Base-by-base conservation (phyloP, 2,113 vertebrate species). In the Myotis yumanensis region DNA sequence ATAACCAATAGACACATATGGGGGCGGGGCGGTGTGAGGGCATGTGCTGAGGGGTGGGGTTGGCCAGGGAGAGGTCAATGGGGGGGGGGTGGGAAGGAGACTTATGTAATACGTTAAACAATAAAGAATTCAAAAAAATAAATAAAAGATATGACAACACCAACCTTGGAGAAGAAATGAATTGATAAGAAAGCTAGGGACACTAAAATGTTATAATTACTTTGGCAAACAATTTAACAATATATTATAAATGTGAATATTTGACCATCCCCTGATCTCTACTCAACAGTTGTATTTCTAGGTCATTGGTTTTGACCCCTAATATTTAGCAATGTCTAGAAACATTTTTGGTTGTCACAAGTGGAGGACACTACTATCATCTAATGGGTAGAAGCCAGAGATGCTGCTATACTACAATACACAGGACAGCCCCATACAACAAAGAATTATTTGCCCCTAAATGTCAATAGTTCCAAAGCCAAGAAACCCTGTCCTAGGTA, bases 111-210 rank as follows among this genome's bases (percentile, higher is more conserved):
- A 59, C 9, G 4, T 59, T 59, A 59, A 59, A 59, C 57, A 59
- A 59, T 59, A 59, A 59, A 59, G 57, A 59, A 59, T 59, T 59
- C 10, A 59, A 59, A 59, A 59, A 59, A 57, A 51, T 37, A 79
- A 97, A 88, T 64, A 51, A 79, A 97, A 88, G 59, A 91, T 62
- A 23, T 82, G 62, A 82, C 20, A 54, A 52, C 32, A 73, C 16
- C 48, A 85, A 93, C 37, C 90, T 15, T 76, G 54, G 54, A 73
- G 30, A 86, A 30, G 54, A 94, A 93, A 52, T 40, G 11, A 94
- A 46, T n/a, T 40, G 73, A 23, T 6, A 30, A 62, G 32, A 86
- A 86, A 43, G 30, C 7, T 23, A 25, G 28, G 3, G 35, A 37
- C 52, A 59, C 3, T 71, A 57, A 77, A 25, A 59, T 62, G 11